Conservation (phyloP, 2,113 vertebrate species). For the Brachypteracias leptosomus region DNA sequence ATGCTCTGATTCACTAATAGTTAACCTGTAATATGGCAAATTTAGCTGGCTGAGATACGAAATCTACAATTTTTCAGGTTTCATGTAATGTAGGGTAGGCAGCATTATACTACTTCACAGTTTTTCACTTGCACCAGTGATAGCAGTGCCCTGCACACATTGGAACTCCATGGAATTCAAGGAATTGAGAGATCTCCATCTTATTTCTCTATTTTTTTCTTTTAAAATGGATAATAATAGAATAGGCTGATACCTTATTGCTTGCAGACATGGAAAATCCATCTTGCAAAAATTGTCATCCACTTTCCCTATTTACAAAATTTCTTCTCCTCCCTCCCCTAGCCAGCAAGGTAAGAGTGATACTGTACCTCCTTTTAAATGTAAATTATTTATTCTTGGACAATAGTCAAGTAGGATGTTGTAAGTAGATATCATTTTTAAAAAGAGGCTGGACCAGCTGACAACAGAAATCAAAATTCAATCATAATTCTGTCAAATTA, state of each 20-base stretch:
- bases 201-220: neutral
- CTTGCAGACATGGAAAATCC: neutral
- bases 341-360: neutral
- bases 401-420: neutral
- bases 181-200: neutral
- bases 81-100: neutral
- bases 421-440: neutral
- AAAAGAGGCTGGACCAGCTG: neutral
- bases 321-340: rapidly evolving
- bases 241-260: neutral
- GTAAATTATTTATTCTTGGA: neutral
- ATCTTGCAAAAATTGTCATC: neutral
- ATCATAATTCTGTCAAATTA: neutral
- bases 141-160: neutral
- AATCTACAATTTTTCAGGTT: neutral
- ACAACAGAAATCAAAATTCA: neutral
- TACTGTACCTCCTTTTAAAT: neutral
- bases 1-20: neutral
- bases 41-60: neutral
- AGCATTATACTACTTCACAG: neutral
- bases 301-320: neutral
- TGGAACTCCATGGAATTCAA: rapidly evolving
- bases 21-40: neutral
- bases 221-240: neutral
- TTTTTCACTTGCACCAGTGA: neutral